Percentiles rank a stretch among this genome's conserved stretches.
phyloP scores from a whole-genome alignment of 2,888 invertebrate genomes.

The Pollenia amentaria region DNA sequence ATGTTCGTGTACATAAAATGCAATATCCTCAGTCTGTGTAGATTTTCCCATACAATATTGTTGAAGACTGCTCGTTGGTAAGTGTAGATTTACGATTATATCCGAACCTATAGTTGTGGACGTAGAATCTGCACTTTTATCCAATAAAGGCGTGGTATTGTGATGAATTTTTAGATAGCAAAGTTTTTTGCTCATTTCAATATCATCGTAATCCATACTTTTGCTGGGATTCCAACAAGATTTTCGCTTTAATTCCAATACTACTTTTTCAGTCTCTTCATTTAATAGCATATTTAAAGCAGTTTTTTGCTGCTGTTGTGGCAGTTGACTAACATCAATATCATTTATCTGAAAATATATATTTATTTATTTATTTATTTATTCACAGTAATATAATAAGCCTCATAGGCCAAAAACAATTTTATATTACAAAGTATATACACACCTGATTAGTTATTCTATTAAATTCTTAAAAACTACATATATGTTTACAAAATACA shows the following conservation, averaged over 20 bases:
- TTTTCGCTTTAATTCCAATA: constrained; percentile 86
- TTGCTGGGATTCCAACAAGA: constrained; percentile 74
- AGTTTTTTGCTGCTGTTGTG: constrained; percentile 81
- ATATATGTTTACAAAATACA: too few relatives aligned
- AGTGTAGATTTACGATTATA: constrained; percentile 44
- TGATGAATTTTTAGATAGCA: constrained; percentile 61
- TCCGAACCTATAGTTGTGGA: constrained; percentile 33
- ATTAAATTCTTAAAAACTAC: too few relatives aligned
- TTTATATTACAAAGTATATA: too few relatives aligned
- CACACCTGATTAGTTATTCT: too few relatives aligned
- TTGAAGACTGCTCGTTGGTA: constrained; percentile 8
- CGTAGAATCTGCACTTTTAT: constrained; percentile 33
- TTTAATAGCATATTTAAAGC: constrained; percentile 87
- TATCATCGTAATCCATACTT: constrained; percentile 41
- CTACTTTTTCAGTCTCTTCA: constrained; percentile 87
- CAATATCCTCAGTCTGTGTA: constrained; percentile 85
- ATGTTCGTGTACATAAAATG: constrained; percentile 81
- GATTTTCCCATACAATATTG: constrained; percentile 78
- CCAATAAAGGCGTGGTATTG: constrained; percentile 7
- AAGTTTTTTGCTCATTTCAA: constrained; percentile 35
- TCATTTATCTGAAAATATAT: constrained; percentile 86
- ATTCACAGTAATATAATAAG: too few relatives aligned
- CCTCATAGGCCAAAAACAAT: too few relatives aligned
- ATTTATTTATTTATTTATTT: too few relatives aligned
- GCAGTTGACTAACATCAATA: constrained; percentile 87